Percentiles rank a stretch among this genome's conserved stretches.
Conservation (phyloP, 2,113 vertebrate genomes). For the Nipponia nippon region DNA sequence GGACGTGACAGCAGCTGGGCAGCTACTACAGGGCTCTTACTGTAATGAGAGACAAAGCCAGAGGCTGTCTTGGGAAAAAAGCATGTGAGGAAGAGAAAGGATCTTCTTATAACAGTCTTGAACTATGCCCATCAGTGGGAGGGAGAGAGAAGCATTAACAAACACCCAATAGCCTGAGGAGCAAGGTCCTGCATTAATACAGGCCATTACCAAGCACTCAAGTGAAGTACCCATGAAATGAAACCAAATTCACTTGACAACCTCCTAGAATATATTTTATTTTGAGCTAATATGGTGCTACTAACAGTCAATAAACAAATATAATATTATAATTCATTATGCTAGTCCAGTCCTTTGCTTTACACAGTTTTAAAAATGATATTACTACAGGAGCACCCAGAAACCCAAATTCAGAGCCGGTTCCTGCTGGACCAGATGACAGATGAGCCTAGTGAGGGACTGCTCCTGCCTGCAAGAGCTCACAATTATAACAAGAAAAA, state of each 20-base stretch:
- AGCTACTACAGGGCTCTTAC: not conserved
- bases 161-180: not conserved
- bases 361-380: fast-evolving
- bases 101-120: not conserved
- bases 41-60: not conserved
- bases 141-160: not conserved
- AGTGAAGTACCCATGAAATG: not conserved
- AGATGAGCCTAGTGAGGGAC: not conserved
- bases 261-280: not conserved
- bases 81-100: not conserved
- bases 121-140: not conserved
- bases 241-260: not conserved
- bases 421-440: not conserved
- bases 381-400: not conserved
- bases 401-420: not conserved
- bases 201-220: not conserved
- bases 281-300: not conserved
- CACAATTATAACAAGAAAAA: not conserved
- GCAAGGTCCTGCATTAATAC: not conserved
- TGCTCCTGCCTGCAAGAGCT: not conserved
- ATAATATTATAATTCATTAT: not conserved
- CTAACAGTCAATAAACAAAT: not conserved
- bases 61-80: not conserved
- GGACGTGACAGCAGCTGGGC: not conserved
- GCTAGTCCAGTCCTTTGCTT: not conserved